Base-by-base conservation (phyloP, 2,113 vertebrate species). In the Oryzias melastigma region DNA sequence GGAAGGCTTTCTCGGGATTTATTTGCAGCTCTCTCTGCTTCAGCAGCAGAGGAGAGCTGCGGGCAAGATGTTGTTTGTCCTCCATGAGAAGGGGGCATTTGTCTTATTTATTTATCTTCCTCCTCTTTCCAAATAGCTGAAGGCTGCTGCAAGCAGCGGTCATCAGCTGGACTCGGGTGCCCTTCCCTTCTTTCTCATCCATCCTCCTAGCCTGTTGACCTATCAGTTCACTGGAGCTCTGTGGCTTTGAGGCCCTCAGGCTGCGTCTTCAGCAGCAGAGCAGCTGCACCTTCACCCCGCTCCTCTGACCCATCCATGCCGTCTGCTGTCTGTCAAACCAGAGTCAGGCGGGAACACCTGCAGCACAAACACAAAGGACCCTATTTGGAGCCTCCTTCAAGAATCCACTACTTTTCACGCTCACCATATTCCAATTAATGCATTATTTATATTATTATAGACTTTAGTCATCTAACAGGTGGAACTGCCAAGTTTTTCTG, bases 91-190 rank as follows among this genome's bases (percentile, higher is more conserved):
- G 41, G 35, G 19, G 46, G 75, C 64, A 57, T 81, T 73, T 70
- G 58, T 77, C 74, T 72, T 66, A 63, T 71, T 69, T 77, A 70
- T 80, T 70, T 71, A 62, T 68, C 42, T 70, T 0, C 24, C 58
- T 16, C 14, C 45, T 10, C 29, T 14, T 15, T 29, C 54, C 64
- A 65, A 63, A 71, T 16, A 78, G 77, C 77, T 52, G 57, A 14
- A 76, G 75, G 82, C 71, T 41, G 58, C 0, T 44, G 35, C 66
- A 44, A 27, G 54, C 73, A 25, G 62, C 4, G 19, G 52, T 51
- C 62, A 76, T 73, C 61, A 45, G 60, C 64, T 55, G 57, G 60
- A 59, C 8, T 50, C 43, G 4, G 19, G 42, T 42, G 18, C 52
- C 61, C 55, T 62, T 54, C 47, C 27, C 60, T 7, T 45, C 47